A percentile compares a stretch with the other conserved stretches of the same genome.
phyloP scores from a whole-genome alignment of 2,113 vertebrate species.

The Antechinus stuartii region DNA sequence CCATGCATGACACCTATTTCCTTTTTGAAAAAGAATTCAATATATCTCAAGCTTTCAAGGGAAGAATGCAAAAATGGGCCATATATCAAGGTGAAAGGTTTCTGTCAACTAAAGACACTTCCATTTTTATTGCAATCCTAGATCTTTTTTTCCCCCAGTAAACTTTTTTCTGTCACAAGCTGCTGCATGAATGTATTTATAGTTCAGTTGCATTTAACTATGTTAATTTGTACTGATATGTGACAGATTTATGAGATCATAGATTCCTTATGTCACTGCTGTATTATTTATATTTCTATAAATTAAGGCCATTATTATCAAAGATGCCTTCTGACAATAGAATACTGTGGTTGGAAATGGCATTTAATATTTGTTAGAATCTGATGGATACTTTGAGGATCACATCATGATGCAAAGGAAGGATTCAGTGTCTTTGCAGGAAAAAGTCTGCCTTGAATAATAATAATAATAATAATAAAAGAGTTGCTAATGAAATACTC shows the following conservation, averaged over 20 bases:
- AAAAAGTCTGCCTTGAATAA: constrained; percentile 54
- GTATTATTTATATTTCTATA: constrained; percentile 84
- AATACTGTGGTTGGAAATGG: constrained; percentile 49
- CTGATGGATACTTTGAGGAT: constrained; percentile 70
- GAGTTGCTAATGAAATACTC: constrained; percentile 68
- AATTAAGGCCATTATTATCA: constrained; percentile 77
- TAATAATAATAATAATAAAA: constrained; percentile 55
- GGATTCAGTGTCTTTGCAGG: constrained; percentile 69
- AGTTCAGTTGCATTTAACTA: constrained; percentile 76
- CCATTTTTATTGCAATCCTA: constrained; percentile 69
- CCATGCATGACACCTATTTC: constrained; percentile 56
- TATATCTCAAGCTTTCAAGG: constrained; percentile 73
- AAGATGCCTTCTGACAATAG: constrained; percentile 74
- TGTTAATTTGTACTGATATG: constrained; percentile 71
- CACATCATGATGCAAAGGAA: not conserved
- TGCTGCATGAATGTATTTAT: constrained; percentile 71
- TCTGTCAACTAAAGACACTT: constrained; percentile 66
- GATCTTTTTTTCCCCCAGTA: constrained; percentile 69
- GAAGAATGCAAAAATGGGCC: constrained; percentile 69
- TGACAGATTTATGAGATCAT: constrained; percentile 79
- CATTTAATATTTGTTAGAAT: constrained; percentile 73
- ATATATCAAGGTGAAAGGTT: constrained; percentile 76
- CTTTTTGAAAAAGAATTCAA: constrained; percentile 67
- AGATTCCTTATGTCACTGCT: constrained; percentile 73
- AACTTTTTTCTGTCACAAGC: constrained; percentile 74